Conservation (phyloP, 2,888 invertebrate species). For the Danaus chrysippus region DNA sequence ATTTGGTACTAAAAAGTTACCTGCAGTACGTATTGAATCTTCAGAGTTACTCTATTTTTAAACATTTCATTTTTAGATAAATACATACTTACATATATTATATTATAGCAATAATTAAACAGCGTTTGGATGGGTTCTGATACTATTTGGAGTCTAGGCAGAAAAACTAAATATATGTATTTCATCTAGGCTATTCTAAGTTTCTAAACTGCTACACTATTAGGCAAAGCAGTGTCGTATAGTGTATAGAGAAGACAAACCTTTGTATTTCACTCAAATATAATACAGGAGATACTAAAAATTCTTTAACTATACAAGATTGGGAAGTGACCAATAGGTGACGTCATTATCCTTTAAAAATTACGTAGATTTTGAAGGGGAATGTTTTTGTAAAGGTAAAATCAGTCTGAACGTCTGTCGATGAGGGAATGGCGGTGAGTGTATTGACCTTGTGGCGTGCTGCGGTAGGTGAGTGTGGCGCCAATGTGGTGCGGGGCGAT, state of each 20-base stretch:
- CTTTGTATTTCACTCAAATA: neutral
- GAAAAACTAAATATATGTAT: slow-evolving; percentile 11
- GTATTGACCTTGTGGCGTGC: slow-evolving; percentile 85
- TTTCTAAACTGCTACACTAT: slow-evolving; percentile 20
- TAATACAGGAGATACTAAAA: neutral
- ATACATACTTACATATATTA: no score
- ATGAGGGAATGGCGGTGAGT: slow-evolving; percentile 49
- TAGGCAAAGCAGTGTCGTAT: slow-evolving; percentile 19
- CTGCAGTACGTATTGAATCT: no score
- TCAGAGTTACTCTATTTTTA: no score
- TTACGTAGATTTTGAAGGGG: no score
- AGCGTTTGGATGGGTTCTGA: slow-evolving; percentile 1
- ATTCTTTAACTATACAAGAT: neutral
- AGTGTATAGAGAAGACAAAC: slow-evolving; percentile 8
- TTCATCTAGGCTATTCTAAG: slow-evolving; percentile 19
- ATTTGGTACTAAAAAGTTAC: no score
- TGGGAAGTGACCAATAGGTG: neutral
- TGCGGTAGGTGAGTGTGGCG: slow-evolving; percentile 88
- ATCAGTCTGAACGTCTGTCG: slow-evolving; percentile 11
- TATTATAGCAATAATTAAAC: neutral
- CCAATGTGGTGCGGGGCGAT: slow-evolving; percentile 86
- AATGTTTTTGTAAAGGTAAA: slow-evolving; percentile 7
- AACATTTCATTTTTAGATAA: no score
- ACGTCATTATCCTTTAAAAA: no score
- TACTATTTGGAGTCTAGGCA: slow-evolving; percentile 11